Conservation (phyloP, 2,797 vertebrate genomes). For the Sardinella longiceps region DNA sequence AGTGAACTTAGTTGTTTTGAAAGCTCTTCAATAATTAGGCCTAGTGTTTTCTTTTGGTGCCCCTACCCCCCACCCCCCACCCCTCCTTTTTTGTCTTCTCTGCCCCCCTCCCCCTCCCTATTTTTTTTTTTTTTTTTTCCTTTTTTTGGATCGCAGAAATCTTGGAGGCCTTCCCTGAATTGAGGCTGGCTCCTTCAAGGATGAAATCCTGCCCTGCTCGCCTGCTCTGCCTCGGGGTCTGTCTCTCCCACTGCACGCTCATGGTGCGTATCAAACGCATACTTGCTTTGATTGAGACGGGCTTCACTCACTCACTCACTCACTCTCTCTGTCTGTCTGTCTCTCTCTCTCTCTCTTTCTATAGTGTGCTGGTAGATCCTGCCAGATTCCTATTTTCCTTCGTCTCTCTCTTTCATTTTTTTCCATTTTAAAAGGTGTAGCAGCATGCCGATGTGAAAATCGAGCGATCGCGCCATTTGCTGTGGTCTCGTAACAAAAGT, state of each 20-base stretch:
- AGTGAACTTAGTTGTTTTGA: conserved; percentile 8
- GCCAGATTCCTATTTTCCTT: background rate
- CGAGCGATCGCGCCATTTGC: conserved; percentile 8
- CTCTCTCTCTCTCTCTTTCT: background rate
- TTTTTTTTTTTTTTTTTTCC: background rate
- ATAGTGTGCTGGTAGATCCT: background rate
- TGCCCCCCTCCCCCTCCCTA: background rate
- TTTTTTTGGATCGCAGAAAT: background rate
- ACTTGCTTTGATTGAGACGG: conserved; percentile 22
- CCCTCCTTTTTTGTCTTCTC: background rate
- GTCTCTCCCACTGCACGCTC: conserved; percentile 50
- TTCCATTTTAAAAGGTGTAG: background rate
- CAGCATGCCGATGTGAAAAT: conserved; percentile 17
- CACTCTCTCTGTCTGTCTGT: background rate
- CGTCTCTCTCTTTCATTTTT: background rate
- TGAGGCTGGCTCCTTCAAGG: conserved; percentile 69
- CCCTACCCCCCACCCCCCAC: too few relatives aligned
- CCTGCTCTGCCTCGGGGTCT: conserved; percentile 68
- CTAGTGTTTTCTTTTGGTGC: background rate
- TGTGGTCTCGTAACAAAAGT: conserved; percentile 20
- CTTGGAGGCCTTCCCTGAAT: conserved; percentile 57
- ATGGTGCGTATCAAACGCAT: conserved; percentile 41
- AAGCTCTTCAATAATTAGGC: background rate
- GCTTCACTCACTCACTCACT: background rate
- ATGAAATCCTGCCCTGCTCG: conserved; percentile 66